Conservation (phyloP, 1,140 invertebrate species). For the Lutraria rhynchaena region DNA sequence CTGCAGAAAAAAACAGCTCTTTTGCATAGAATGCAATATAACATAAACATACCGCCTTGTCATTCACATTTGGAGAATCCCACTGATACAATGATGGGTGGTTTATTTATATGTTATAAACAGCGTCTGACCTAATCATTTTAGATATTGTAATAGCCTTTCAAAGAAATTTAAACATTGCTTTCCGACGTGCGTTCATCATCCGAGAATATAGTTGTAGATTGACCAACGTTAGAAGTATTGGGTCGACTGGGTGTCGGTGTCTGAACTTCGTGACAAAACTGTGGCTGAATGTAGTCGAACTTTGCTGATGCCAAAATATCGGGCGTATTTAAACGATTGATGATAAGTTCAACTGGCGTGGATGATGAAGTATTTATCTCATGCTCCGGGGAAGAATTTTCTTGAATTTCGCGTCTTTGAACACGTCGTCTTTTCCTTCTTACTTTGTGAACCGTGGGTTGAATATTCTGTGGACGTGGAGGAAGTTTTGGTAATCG, state of each 20-base stretch:
- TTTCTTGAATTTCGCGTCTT: not conserved
- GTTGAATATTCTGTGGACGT: not conserved
- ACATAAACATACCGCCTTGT: too few relatives aligned
- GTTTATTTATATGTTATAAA: too few relatives aligned
- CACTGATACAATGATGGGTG: too few relatives aligned
- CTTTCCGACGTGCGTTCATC: not conserved
- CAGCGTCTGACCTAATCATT: too few relatives aligned
- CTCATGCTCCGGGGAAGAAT: not conserved
- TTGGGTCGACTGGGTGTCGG: constrained; percentile 1
- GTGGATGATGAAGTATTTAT: constrained; percentile 26
- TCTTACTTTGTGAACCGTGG: not conserved
- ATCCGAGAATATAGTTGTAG: not conserved
- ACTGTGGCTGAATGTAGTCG: constrained; percentile 39
- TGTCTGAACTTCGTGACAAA: constrained; percentile 27
- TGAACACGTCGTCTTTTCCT: not conserved
- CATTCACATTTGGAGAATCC: too few relatives aligned
- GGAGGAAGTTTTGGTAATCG: constrained; percentile 36
- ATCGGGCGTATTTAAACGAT: constrained; percentile 1
- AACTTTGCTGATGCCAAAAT: constrained; percentile 18
- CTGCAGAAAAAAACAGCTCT: too few relatives aligned
- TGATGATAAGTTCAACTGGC: constrained; percentile 39
- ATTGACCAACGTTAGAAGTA: not conserved
- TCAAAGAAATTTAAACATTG: constrained; percentile 12
- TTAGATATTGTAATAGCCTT: too few relatives aligned
- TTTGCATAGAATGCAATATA: too few relatives aligned